Evolutionary conservation across 2,113 vertebrate species (phyloP).

Genomic region (Gnathonemus longibarbis): DNA sequence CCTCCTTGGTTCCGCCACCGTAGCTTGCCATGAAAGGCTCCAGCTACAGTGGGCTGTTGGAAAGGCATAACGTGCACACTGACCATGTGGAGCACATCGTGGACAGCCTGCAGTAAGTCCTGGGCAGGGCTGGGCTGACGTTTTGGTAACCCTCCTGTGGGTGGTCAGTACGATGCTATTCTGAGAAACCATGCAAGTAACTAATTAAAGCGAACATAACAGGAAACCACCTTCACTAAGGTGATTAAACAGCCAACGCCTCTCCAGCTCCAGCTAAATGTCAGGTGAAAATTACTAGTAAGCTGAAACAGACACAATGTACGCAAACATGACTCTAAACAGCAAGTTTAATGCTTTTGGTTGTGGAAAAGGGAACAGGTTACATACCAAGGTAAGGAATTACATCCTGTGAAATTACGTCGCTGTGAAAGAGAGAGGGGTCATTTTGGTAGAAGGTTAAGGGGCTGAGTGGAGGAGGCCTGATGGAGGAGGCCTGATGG

Average conservation of each 20-base stretch:
- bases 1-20: slow-evolving; percentile 27
- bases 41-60: slow-evolving; percentile 87
- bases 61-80: slow-evolving; percentile 88
- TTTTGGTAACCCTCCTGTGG: not conserved
- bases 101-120: slow-evolving; percentile 77
- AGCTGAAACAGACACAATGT: not conserved
- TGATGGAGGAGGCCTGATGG: not conserved
- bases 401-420: not conserved
- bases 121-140: not conserved
- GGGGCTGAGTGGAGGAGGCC: not conserved
- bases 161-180: not conserved
- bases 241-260: not conserved
- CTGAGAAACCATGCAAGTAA: not conserved
- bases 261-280: not conserved
- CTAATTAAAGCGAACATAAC: not conserved
- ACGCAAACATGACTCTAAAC: not conserved
- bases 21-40: slow-evolving; percentile 95
- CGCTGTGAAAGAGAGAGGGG: not conserved
- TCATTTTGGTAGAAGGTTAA: not conserved
- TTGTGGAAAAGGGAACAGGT: not conserved
- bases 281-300: not conserved
- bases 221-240: not conserved
- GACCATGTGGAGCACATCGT: slow-evolving; percentile 82
- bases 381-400: not conserved
- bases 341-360: not conserved